Evolutionary conservation across 2,888 invertebrate species (phyloP).

Genomic region (Epinotia brunnichana): DNA sequence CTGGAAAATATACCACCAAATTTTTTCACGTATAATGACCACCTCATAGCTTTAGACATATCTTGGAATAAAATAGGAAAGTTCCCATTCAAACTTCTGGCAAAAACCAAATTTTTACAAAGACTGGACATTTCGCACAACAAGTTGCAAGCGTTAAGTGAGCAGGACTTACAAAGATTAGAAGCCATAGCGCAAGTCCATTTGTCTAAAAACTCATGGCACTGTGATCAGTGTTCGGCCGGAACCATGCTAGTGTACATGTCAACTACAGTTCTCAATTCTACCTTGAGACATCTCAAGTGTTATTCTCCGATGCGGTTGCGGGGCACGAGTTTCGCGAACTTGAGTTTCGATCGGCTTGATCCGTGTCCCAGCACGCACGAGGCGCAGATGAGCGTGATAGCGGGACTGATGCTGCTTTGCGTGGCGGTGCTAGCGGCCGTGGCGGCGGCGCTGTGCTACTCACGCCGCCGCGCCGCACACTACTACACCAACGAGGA

Average conservation of each 20-base stretch:
- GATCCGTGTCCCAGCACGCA: slow-evolving; percentile 78
- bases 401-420: slow-evolving; percentile 75
- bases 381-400: slow-evolving; percentile 84
- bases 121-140: slow-evolving; percentile 90
- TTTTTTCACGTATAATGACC: slow-evolving; percentile 84
- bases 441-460: slow-evolving; percentile 85
- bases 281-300: slow-evolving; percentile 77
- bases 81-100: slow-evolving; percentile 83
- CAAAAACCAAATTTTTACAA: slow-evolving; percentile 83
- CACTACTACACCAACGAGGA: slow-evolving; percentile 92
- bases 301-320: slow-evolving; percentile 85
- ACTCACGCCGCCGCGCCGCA: slow-evolving; percentile 87
- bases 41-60: slow-evolving; percentile 87
- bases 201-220: slow-evolving; percentile 87
- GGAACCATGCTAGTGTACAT: slow-evolving; percentile 83
- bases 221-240: slow-evolving; percentile 86
- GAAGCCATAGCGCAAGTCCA: slow-evolving; percentile 82
- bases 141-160: slow-evolving; percentile 85
- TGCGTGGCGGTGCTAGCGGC: slow-evolving; percentile 77
- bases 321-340: slow-evolving; percentile 70
- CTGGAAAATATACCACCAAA: slow-evolving; percentile 82
- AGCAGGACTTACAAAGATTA: slow-evolving; percentile 82
- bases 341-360: slow-evolving; percentile 64
- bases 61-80: slow-evolving; percentile 87
- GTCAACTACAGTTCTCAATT: slow-evolving; percentile 81